phyloP scores from a whole-genome alignment of 2,888 invertebrate species.

The Spodoptera picta region DNA sequence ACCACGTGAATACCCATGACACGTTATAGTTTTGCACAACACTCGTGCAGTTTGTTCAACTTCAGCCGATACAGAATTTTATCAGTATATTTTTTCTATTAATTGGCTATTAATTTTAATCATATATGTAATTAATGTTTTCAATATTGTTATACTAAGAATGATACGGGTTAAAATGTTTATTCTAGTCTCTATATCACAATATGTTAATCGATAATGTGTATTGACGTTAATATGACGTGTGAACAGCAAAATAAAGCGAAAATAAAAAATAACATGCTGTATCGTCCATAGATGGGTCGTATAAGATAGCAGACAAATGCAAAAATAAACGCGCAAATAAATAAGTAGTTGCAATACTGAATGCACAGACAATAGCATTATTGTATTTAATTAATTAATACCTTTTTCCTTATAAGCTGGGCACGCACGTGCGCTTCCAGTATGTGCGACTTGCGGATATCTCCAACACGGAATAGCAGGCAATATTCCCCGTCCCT shows the following conservation, averaged over 20 bases:
- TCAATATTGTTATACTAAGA: background rate
- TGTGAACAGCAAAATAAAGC: constrained; percentile 32
- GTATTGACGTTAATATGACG: background rate
- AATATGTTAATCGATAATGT: constrained; percentile 11
- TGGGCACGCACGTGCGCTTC: constrained; percentile 98
- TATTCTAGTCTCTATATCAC: constrained; percentile 15
- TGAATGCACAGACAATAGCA: constrained; percentile 51
- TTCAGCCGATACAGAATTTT: background rate
- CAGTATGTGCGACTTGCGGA: constrained; percentile 98
- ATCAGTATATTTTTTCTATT: constrained; percentile 10
- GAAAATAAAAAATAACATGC: constrained; percentile 57
- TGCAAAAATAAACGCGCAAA: constrained; percentile 47
- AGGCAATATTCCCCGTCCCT: constrained; percentile 96
- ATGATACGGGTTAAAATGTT: constrained; percentile 13
- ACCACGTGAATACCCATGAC: background rate
- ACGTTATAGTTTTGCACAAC: constrained; percentile 3
- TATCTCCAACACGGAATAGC: constrained; percentile 98
- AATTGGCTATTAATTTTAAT: constrained; percentile 25
- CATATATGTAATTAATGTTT: background rate
- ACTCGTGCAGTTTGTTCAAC: background rate
- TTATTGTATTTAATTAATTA: constrained; percentile 49
- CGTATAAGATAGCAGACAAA: constrained; percentile 61
- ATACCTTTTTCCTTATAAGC: constrained; percentile 97
- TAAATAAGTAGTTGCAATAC: constrained; percentile 48
- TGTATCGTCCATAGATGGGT: constrained; percentile 79